Evolutionary conservation across 2,113 vertebrate genomes (phyloP).

Genomic region (Labeo rohita): DNA sequence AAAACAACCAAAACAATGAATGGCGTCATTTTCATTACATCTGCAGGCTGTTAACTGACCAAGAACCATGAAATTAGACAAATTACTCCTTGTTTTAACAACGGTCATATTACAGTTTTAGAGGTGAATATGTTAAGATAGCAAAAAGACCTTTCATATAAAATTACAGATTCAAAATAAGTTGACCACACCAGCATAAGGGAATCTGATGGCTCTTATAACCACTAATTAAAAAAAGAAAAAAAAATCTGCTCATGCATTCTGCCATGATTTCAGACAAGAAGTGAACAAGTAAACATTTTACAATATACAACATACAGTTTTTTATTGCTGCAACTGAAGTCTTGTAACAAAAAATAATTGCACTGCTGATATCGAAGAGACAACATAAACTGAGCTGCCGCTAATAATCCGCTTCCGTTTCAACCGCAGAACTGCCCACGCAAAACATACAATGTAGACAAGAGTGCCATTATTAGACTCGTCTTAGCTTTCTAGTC

Average conservation of each 20-base stretch:
- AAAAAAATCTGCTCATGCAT: not conserved
- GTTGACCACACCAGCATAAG: not conserved
- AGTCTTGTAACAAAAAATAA: constrained; percentile 45
- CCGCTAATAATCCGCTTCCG: constrained; percentile 19
- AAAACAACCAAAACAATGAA: not conserved
- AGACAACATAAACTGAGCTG: constrained; percentile 51
- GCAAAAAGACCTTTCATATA: constrained; percentile 29
- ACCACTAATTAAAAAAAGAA: not conserved
- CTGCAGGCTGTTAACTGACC: not conserved
- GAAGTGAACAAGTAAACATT: not conserved
- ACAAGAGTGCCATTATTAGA: not conserved
- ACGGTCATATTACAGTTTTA: constrained; percentile 2
- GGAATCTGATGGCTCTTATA: not conserved
- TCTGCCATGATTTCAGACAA: not conserved
- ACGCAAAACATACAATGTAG: not conserved
- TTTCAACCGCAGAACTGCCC: constrained; percentile 7
- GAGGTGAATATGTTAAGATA: constrained; percentile 37
- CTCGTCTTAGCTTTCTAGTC: constrained; percentile 15
- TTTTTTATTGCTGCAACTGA: constrained; percentile 64
- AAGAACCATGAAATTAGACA: constrained; percentile 6
- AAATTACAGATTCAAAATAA: constrained; percentile 28
- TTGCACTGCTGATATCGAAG: constrained; percentile 17
- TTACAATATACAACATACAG: not conserved
- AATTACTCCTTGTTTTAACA: not conserved
- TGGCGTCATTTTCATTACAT: not conserved